phyloP scores from a whole-genome alignment of 2,888 invertebrate genomes.

The Ptychoptera albimana region DNA sequence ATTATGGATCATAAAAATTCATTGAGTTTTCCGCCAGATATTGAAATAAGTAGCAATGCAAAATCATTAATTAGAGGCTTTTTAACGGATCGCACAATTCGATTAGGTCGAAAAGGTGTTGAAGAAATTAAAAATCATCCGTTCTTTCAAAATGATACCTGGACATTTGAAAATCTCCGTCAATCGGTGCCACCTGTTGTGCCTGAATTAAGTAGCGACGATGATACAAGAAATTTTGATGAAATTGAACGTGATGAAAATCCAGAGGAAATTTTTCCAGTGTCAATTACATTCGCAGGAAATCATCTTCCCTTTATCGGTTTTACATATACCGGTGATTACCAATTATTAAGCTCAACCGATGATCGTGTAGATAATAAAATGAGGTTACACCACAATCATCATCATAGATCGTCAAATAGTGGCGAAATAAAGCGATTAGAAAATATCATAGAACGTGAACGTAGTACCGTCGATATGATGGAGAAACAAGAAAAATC shows the following conservation, averaged over 20 bases:
- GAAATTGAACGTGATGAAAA: conserved; percentile 90
- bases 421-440: conserved; percentile 52
- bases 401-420: conserved; percentile 28
- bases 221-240: conserved; percentile 97
- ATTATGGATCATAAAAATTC: conserved; percentile 99
- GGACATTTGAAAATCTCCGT: conserved; percentile 92
- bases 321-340: conserved; percentile 93
- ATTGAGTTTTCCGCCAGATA: conserved; percentile 86
- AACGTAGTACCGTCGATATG: conserved; percentile 52
- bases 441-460: conserved; percentile 59
- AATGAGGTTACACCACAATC: conserved; percentile 25
- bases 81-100: conserved; percentile 76
- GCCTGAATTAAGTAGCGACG: conserved; percentile 87
- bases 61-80: conserved; percentile 85
- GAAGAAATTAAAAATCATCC: conserved; percentile 88
- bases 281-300: conserved; percentile 94
- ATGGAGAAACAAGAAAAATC: conserved; percentile 60
- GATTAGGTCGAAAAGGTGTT: conserved; percentile 83
- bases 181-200: conserved; percentile 94
- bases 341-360: conserved; percentile 45
- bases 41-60: conserved; percentile 77
- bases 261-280: conserved; percentile 85
- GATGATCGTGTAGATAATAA: conserved; percentile 52
- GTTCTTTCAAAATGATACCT: conserved; percentile 93
- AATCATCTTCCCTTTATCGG: conserved; percentile 98